Conservation (phyloP, 2,797 vertebrate species). For the Coendou prehensilis region DNA sequence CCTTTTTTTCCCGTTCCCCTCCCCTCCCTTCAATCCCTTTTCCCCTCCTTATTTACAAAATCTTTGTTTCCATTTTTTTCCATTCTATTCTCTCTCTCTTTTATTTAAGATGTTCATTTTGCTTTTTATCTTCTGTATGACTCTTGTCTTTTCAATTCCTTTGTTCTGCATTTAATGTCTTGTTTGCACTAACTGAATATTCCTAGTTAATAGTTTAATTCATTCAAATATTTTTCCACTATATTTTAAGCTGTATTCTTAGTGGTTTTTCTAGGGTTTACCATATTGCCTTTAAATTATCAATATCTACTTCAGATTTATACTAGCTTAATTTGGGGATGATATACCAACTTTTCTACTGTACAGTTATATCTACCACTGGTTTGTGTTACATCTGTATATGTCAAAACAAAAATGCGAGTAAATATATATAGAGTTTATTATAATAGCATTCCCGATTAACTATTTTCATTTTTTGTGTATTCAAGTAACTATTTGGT, state of each 20-base stretch:
- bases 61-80: too few species aligned
- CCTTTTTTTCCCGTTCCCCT: too few species aligned
- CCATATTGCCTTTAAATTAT: background rate
- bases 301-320: too few species aligned
- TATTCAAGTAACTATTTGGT: background rate
- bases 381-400: background rate
- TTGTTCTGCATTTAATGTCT: background rate
- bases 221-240: background rate
- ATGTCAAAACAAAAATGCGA: background rate
- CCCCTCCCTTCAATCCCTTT: too few species aligned
- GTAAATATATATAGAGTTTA: conserved; percentile 17
- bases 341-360: background rate
- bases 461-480: conserved; percentile 22
- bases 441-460: background rate
- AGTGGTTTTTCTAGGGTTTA: conserved; percentile 10
- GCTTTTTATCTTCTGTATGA: background rate
- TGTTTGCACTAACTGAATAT: background rate
- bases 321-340: background rate
- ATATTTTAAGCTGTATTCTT: background rate
- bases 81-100: too few species aligned
- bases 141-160: background rate
- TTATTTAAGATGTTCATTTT: background rate
- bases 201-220: background rate
- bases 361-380: background rate
- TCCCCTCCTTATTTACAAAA: too few species aligned